phyloP scores from a whole-genome alignment of 1,140 invertebrate species.

The Heterodera schachtii region DNA sequence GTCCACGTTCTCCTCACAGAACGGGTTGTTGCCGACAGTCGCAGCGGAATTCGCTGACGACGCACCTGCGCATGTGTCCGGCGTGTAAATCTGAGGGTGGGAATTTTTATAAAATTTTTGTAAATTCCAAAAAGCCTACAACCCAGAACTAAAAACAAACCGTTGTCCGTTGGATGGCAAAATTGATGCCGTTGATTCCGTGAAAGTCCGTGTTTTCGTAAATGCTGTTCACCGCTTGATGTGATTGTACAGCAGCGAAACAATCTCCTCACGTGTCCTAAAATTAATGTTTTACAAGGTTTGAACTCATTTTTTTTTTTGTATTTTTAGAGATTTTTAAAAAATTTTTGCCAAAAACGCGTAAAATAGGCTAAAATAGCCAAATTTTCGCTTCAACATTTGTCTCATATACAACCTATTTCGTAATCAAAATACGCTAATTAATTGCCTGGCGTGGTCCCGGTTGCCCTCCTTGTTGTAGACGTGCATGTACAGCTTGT shows the following conservation, averaged over 20 bases:
- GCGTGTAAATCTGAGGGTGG: conserved; percentile 67
- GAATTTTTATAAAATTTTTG: background rate
- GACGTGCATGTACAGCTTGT: conserved; percentile 91
- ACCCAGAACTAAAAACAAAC: conserved; percentile 68
- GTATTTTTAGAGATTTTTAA: background rate
- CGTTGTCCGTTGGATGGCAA: conserved; percentile 94
- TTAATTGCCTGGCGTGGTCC: conserved; percentile 54
- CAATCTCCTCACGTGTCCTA: conserved; percentile 87
- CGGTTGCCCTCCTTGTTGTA: conserved; percentile 61
- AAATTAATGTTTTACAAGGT: background rate
- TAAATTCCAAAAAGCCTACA: background rate
- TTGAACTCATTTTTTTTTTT: too few relatives aligned
- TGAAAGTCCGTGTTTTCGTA: conserved; percentile 92
- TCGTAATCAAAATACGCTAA: background rate
- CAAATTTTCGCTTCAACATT: background rate
- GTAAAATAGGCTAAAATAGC: background rate
- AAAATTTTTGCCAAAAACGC: background rate
- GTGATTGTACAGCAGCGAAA: conserved; percentile 93
- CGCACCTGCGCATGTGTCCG: conserved; percentile 62
- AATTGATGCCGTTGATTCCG: conserved; percentile 90
- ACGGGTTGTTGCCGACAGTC: conserved; percentile 75
- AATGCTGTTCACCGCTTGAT: conserved; percentile 96
- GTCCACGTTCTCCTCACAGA: conserved; percentile 96
- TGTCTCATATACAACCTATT: too few relatives aligned
- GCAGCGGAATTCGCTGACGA: background rate